Percentiles rank a stretch among this genome's conserved stretches.
Evolutionary conservation across 2,888 invertebrate genomes (phyloP).

Genomic region (Coelinius sp.): DNA sequence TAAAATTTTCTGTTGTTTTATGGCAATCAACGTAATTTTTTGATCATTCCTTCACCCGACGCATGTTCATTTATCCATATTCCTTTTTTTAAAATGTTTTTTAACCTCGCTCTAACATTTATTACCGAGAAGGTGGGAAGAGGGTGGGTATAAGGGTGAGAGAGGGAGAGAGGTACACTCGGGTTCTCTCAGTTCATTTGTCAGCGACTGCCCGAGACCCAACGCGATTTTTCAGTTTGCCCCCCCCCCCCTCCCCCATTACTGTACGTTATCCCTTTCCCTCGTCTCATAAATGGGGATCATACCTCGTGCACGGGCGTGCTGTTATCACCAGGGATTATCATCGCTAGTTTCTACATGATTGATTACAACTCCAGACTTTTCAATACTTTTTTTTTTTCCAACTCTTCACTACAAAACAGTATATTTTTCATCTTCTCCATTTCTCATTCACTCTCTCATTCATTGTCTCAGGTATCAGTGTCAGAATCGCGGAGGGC

Average conservation of each 20-base stretch:
- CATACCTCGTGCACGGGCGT: constrained; percentile 21
- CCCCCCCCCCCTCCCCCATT: not conserved
- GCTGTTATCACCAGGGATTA: constrained; percentile 32
- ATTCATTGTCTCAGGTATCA: constrained; percentile 16
- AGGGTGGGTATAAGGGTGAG: constrained; percentile 3
- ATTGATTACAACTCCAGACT: constrained; percentile 30
- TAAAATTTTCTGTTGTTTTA: too few species aligned
- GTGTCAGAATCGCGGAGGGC: not conserved
- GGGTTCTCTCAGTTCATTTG: constrained; percentile 36
- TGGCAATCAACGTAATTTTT: constrained; percentile 46
- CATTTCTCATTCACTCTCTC: not conserved
- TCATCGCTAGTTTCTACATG: constrained; percentile 35
- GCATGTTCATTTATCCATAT: constrained; percentile 23
- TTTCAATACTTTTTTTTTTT: constrained; percentile 30
- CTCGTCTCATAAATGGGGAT: constrained; percentile 33
- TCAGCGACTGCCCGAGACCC: constrained; percentile 30
- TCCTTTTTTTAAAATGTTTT: constrained; percentile 23
- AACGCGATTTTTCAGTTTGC: constrained; percentile 35
- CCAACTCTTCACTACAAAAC: not conserved
- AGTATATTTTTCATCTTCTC: constrained; percentile 29
- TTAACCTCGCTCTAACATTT: constrained; percentile 43
- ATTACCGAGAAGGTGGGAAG: constrained; percentile 40
- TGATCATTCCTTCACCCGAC: constrained; percentile 34
- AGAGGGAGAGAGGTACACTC: not conserved
- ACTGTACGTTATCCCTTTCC: constrained; percentile 1